Conservation (phyloP, 1,140 invertebrate genomes). For the Scaptomyza pallida region DNA sequence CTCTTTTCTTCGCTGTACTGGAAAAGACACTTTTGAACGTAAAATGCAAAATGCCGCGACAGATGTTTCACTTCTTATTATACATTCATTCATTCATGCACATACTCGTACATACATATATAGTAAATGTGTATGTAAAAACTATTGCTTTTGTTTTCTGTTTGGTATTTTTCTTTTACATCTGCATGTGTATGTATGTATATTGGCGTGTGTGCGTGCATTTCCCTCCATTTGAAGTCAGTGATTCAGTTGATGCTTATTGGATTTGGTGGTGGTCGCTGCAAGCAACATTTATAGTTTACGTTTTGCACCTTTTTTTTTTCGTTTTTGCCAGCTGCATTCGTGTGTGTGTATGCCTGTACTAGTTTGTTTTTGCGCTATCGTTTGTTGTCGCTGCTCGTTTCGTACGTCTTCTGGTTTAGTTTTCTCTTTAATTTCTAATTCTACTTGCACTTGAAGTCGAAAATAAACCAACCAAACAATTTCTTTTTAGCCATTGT, state of each 20-base stretch:
- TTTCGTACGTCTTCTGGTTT: slow-evolving; percentile 47
- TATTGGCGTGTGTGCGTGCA: not conserved
- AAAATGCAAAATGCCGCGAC: slow-evolving; percentile 71
- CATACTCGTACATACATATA: not conserved
- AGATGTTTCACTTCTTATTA: slow-evolving; percentile 66
- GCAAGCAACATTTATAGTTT: slow-evolving; percentile 12
- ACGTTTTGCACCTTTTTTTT: slow-evolving; percentile 25
- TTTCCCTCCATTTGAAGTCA: slow-evolving; percentile 33
- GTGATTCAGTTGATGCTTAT: slow-evolving; percentile 29
- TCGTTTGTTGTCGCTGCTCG: slow-evolving; percentile 29
- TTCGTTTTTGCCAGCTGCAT: slow-evolving; percentile 28
- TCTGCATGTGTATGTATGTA: not conserved
- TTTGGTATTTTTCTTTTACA: not conserved
- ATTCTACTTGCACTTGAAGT: slow-evolving; percentile 66
- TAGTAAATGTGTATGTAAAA: not conserved
- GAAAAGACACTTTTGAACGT: slow-evolving; percentile 70
- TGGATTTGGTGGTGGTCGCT: slow-evolving; percentile 28
- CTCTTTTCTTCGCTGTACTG: slow-evolving; percentile 32
- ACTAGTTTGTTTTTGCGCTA: slow-evolving; percentile 20
- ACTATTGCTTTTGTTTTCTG: not conserved
- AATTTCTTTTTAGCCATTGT: slow-evolving; percentile 24
- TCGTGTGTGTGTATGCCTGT: slow-evolving; percentile 13
- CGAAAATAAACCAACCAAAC: slow-evolving; percentile 56
- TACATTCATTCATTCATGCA: slow-evolving; percentile 39
- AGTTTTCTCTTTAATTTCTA: slow-evolving; percentile 55